Evolutionary conservation across 2,888 invertebrate genomes (phyloP), one percentile per base, ranked within the genome.

Genomic region (Horisme vitalbata): DNA sequence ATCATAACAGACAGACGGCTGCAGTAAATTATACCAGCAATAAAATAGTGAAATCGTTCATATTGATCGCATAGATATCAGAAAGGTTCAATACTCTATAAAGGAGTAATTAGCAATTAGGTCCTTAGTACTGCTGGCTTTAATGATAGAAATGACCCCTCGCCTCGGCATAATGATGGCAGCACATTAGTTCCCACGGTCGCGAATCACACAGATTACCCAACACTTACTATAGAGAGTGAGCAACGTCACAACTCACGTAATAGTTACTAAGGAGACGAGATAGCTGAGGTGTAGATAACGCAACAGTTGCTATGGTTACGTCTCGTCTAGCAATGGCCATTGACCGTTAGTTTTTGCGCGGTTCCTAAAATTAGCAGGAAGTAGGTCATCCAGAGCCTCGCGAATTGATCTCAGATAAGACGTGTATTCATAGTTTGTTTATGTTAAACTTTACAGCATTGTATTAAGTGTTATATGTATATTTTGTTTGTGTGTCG

Each of bases 301-400:
- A 35, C 9, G 15, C 28, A 28, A 23, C 10, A 35, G 49, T 49
- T 34, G 34, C 32, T 39, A 44, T 38, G 12, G 23, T 37, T 18
- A 12, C 3, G 33, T 12, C 26, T 27, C 11, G 43, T 11, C 35
- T 6, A 6, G n/a, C n/a, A 2, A 18, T 2, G 18, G 18, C 21
- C 45, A 45, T 21, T 31, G 41, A 38, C 36, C 45, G 37, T 34
- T 41, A 45, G 36, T 45, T 50, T 50, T 41, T 45, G 41, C 50
- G 45, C 50, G 20, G 21, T 34, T 45, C 45, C 50, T 50, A 51
- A 51, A 41, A 45, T 51, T 41, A 45, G 50, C 37, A 30, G 35
- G 33, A 51, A 41, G 30, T 51, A 38, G 50, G 50, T 51, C 50
- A 41, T 33, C 28, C 35, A 35, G 41, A 51, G 33, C 41, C 45